Evolutionary conservation across 2,113 vertebrate genomes (phyloP).

Genomic region (Megaptera novaeangliae): DNA sequence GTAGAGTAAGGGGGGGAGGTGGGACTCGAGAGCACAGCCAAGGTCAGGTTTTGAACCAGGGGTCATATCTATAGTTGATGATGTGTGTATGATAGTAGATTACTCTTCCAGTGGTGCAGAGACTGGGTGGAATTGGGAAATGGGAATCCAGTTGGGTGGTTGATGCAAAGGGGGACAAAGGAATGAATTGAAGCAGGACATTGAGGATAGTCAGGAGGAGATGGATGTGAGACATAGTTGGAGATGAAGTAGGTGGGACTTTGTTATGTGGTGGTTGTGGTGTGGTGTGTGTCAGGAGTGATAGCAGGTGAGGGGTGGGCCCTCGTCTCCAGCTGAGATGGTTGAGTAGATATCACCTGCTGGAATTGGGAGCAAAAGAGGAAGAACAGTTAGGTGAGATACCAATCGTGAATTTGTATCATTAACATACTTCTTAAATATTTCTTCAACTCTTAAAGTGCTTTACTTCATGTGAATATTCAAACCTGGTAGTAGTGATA

Average conservation of each 20-base stretch:
- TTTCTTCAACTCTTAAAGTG: background rate
- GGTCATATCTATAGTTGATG: background rate
- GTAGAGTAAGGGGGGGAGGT: background rate
- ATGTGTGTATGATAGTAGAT: background rate
- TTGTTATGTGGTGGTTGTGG: background rate
- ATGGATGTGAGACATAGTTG: background rate
- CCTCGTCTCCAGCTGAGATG: background rate
- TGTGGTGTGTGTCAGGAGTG: background rate
- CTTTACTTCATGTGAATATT: background rate
- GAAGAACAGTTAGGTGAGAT: background rate
- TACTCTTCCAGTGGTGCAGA: background rate
- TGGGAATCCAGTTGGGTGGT: background rate
- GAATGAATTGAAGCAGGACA: too few species aligned
- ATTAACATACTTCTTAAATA: background rate
- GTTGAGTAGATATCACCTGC: background rate
- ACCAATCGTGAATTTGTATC: background rate
- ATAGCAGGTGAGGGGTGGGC: fast-evolving
- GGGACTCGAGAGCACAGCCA: background rate
- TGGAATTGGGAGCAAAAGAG: background rate
- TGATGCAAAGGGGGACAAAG: background rate
- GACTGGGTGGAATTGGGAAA: background rate
- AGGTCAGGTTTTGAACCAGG: background rate
- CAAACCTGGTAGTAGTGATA: too few species aligned
- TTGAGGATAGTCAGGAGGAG: background rate
- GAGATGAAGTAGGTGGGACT: too few species aligned